These are phyloP conservation scores for Saccopteryx leptura DNA, from an alignment of 2,113 vertebrate genomes.

Conservation along the genomic window DNA sequence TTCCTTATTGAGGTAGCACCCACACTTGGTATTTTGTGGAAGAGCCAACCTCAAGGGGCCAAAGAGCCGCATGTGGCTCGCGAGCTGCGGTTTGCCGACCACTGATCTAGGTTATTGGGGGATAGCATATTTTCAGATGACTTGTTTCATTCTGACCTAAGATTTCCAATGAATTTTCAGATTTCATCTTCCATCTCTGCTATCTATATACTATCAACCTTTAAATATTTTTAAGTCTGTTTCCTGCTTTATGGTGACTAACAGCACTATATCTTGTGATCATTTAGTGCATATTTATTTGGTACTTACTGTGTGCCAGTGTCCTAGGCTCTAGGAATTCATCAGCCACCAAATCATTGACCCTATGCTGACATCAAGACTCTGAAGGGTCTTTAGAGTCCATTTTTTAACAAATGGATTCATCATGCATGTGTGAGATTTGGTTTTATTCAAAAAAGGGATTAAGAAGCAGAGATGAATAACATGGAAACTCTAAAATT, in stretches of 20 bases:
- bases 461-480: neutral
- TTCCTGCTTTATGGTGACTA: neutral
- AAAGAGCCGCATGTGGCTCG: no score
- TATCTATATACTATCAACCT: neutral
- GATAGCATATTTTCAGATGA: neutral
- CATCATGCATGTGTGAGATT: neutral
- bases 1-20: no score
- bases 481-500: neutral
- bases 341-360: neutral
- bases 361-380: neutral
- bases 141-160: neutral
- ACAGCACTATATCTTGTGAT: neutral
- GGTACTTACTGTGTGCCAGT: neutral
- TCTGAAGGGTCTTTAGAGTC: neutral
- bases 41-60: no score
- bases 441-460: slow-evolving; percentile 28
- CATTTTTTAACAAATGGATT: neutral
- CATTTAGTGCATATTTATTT: neutral
- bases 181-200: neutral
- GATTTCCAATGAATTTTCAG: neutral
- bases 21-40: no score
- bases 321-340: neutral
- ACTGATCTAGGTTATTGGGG: neutral
- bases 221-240: neutral
- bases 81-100: no score